Evolutionary conservation across 2,888 invertebrate genomes (phyloP).

Genomic region (Atrina japonica): DNA sequence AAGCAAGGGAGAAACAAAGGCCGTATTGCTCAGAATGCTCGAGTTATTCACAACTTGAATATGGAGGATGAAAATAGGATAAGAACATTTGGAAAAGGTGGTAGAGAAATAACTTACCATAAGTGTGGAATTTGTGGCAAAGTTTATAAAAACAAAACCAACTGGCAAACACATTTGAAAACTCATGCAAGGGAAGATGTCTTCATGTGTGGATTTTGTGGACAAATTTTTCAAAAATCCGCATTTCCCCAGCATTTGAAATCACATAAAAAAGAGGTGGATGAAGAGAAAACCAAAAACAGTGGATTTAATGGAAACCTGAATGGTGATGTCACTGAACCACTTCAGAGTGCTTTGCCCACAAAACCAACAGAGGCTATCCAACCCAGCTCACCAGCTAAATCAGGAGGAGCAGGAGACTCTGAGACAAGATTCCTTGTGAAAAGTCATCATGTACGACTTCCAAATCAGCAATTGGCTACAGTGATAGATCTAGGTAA

Average conservation of each 20-base stretch:
- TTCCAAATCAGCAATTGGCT: slow-evolving; percentile 43
- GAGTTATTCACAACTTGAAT: slow-evolving; percentile 28
- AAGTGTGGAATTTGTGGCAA: slow-evolving; percentile 48
- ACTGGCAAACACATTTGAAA: slow-evolving; percentile 43
- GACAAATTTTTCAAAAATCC: slow-evolving; percentile 36
- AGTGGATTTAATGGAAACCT: neutral
- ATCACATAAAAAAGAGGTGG: slow-evolving; percentile 30
- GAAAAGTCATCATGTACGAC: slow-evolving; percentile 36
- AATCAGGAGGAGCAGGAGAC: slow-evolving; percentile 1
- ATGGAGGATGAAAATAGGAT: slow-evolving; percentile 7
- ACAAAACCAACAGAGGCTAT: too few species aligned
- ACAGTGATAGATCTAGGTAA: slow-evolving; percentile 44
- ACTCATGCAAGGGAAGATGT: slow-evolving; percentile 40
- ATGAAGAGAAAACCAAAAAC: slow-evolving; percentile 7
- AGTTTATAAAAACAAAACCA: slow-evolving; percentile 44
- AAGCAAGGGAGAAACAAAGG: slow-evolving; percentile 7
- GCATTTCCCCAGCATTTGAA: slow-evolving; percentile 36
- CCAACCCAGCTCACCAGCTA: neutral
- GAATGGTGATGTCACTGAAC: neutral
- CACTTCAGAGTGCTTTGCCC: neutral
- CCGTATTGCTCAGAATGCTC: slow-evolving; percentile 11
- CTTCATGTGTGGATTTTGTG: slow-evolving; percentile 47
- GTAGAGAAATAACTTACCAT: slow-evolving; percentile 27
- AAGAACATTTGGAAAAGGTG: slow-evolving; percentile 7
- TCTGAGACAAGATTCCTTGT: slow-evolving; percentile 26